Percentiles rank a stretch among this genome's conserved stretches.
phyloP scores from a whole-genome alignment of 2,113 vertebrate species.

The Calonectris borealis region DNA sequence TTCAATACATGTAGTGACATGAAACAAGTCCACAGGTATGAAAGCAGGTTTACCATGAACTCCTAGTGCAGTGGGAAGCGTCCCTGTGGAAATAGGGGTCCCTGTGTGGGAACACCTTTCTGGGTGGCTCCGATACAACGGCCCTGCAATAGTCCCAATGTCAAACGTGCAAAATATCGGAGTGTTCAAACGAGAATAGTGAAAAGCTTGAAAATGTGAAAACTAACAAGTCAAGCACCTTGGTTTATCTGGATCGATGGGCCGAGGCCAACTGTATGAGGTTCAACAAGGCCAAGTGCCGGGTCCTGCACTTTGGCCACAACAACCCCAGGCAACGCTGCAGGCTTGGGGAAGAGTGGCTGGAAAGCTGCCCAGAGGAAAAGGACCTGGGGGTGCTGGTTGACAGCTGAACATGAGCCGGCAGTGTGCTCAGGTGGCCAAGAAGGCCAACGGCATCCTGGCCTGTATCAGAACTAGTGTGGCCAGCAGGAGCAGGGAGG shows the following conservation, averaged over 20 bases:
- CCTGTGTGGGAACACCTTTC: neutral
- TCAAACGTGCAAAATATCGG: neutral
- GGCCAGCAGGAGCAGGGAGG: too few species aligned
- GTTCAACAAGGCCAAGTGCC: too few species aligned
- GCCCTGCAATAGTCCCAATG: rapidly evolving
- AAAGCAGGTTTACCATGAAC: neutral
- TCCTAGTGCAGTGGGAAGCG: neutral
- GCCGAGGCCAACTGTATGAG: too few species aligned
- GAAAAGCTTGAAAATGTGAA: neutral
- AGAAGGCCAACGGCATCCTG: too few species aligned
- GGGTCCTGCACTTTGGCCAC: too few species aligned
- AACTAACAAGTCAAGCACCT: neutral
- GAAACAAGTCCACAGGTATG: neutral
- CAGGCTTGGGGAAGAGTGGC: too few species aligned
- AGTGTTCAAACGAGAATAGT: neutral
- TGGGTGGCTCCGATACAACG: rapidly evolving
- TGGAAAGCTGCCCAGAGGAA: too few species aligned
- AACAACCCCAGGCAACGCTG: too few species aligned
- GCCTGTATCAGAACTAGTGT: too few species aligned
- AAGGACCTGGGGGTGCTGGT: too few species aligned
- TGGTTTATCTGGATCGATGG: neutral
- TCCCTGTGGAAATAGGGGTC: neutral
- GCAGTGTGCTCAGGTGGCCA: too few species aligned
- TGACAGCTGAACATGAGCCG: too few species aligned
- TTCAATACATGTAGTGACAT: neutral